These are phyloP conservation scores for Lycophotia porphyrea DNA, from an alignment of 2,888 invertebrate genomes.

Conservation along the genomic window DNA sequence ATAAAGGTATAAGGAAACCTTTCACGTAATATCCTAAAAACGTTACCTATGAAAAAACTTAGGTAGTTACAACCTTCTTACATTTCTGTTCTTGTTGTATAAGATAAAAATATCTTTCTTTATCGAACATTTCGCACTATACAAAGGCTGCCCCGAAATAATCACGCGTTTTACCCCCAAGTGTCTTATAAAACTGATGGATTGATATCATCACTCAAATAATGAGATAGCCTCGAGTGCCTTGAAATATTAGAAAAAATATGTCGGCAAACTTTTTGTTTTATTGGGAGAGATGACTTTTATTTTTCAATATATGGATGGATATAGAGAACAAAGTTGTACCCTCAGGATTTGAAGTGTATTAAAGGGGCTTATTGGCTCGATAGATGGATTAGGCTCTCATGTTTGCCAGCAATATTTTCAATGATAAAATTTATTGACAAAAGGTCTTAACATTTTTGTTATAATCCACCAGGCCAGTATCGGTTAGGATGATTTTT, in stretches of 20 bases:
- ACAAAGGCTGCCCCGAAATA: constrained; percentile 43
- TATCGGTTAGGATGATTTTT: constrained; percentile 30
- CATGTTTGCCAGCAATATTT: constrained; percentile 40
- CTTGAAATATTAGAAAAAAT: constrained; percentile 54
- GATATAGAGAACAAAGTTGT: constrained; percentile 28
- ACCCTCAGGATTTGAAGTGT: constrained; percentile 48
- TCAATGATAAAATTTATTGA: constrained; percentile 46
- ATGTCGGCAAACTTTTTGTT: constrained; percentile 39
- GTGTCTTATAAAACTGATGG: constrained; percentile 63
- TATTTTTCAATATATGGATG: constrained; percentile 44
- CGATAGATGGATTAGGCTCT: constrained; percentile 35
- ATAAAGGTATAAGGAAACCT: constrained; percentile 4
- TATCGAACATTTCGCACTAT: constrained; percentile 5
- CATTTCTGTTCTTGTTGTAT: constrained; percentile 23
- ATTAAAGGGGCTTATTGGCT: constrained; percentile 40
- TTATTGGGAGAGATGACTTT: constrained; percentile 53
- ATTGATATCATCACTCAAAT: constrained; percentile 64
- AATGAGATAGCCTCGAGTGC: constrained; percentile 47
- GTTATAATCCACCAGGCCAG: constrained; percentile 14
- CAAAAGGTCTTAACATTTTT: constrained; percentile 43
- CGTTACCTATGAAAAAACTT: constrained; percentile 22
- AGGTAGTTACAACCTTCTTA: constrained; percentile 15
- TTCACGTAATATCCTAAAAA: constrained; percentile 13
- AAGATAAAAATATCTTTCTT: constrained; percentile 32
- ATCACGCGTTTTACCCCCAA: constrained; percentile 46